Evolutionary conservation across 1,140 invertebrate genomes (phyloP).

Genomic region (Cyclargus thomasi): DNA sequence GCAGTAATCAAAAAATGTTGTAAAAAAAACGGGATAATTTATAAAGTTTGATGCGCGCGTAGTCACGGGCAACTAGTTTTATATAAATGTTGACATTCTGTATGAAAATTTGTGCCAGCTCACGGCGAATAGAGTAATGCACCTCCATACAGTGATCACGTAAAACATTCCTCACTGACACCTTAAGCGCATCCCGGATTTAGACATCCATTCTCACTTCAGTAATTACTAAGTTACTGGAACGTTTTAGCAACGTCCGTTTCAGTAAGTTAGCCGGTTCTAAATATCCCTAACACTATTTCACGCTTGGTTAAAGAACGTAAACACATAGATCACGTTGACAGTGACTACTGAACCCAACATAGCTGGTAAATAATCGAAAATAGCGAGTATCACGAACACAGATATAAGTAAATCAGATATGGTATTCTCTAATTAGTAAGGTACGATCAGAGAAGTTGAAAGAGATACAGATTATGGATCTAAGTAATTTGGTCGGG

Average conservation of each 20-base stretch:
- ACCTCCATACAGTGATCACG: neutral
- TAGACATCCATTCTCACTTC: neutral
- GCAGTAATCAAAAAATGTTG: too few species aligned
- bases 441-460: too few species aligned
- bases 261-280: neutral
- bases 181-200: neutral
- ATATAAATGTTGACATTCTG: too few species aligned
- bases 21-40: too few species aligned
- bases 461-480: too few species aligned
- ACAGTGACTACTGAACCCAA: neutral
- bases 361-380: neutral
- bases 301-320: conserved; percentile 2
- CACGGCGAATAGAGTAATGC: too few species aligned
- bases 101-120: too few species aligned
- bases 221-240: neutral
- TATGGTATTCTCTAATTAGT: neutral
- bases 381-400: neutral
- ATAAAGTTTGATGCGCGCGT: too few species aligned
- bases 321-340: neutral
- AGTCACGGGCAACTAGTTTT: too few species aligned
- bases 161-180: neutral
- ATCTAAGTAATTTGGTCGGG: too few species aligned
- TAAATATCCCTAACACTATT: conserved; percentile 3
- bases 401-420: neutral
- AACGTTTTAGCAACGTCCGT: neutral